Base-by-base conservation (phyloP, 2,113 vertebrate species). In the Pongo pygmaeus region DNA sequence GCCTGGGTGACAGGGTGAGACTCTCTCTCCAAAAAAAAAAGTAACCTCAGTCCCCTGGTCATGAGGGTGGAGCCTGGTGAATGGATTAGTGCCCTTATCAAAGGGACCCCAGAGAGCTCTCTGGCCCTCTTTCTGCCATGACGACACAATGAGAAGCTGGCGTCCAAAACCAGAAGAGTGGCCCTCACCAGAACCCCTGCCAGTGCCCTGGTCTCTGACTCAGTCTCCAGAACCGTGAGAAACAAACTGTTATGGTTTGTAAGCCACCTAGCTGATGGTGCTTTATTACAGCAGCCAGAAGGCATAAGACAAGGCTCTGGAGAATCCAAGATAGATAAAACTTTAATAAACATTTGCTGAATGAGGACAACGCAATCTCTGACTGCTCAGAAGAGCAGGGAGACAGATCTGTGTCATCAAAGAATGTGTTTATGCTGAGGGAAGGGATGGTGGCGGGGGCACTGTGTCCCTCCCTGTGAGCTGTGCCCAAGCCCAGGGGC, bases 311-410 rank as follows among this genome's bases (percentile, higher is more conserved):
- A 52, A 64, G 75, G 83, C 75, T 93, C 87, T 11, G 27, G 90
- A 87, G 92, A 92, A 72, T 32, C 43, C 84, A 94, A 86, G 40
- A 79, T 85, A 93, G 93, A 93, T 87, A 93, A 92, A 43, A 74
- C 72, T 97, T 97, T 90, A 94, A 92, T 91, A 96, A 95, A 93
- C 89, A 92, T 50, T 91, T 89, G 72, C 78, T n/a, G 86, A 67
- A 79, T 74, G 92, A 91, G 69, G 55, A 89, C 32, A 18, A 57
- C 59, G 64, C 83, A 48, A 32, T 84, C 75, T 94, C 90, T 93
- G 74, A 79, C 69, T 61, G 1, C 84, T 90, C 83, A 35, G 70
- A 32, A 87, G 50, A 92, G 75, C 18, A 17, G 90, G 27, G 67
- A 93, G 81, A 86, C 77, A 87, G 88, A 64, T 72, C 77, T 25